Base-by-base conservation (phyloP, 1,140 invertebrate species). In the Drosophila simulans region DNA sequence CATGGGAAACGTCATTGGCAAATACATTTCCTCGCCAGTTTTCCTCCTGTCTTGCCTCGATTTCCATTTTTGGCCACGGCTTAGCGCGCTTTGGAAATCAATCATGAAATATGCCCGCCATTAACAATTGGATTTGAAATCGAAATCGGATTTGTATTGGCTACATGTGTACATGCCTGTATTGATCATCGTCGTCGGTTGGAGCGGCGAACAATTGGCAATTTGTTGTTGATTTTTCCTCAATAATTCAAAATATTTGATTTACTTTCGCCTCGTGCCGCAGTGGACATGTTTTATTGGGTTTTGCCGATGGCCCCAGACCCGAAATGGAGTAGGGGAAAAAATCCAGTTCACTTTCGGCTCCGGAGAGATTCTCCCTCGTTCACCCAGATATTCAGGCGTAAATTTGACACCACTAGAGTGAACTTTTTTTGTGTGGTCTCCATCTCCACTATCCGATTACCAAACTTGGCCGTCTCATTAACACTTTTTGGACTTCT, bases 101-200 rank as follows among this genome's bases (percentile, higher is more conserved):
- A 83, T 83, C 80, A 84, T 81, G 78, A 82, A 71, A 77, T 72
- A 82, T 81, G 59, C 52, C 49, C 46, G 78, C 77, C 77, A 80
- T 80, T 80, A 80, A 81, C 82, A 82, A 82, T 77, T 84, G 40
- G 69, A 79, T 83, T 82, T 69, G 54, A 46, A 82, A 77, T 81
- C 68, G 66, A 70, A 77, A 68, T 82, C 70, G 65, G 81, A 68
- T 77, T 76, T 62, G 49, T 43, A 55, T 27, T 75, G 15, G 58
- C 37, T 40, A 52, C 46, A 65, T 68, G 46, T 66, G 63, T 64
- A 35, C 60, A 52, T 52, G 37, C 13, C 52, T 22, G 40, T 25
- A 63, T 40, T 8, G 53, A 31, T 55, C 13, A 37, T 40, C 22
- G 39, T 55, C 13, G 53, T 40, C 22, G 39, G n/a, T 13, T 43